A percentile compares a stretch with the other conserved stretches of the same genome.
These are phyloP conservation scores for Calephelis virginiensis DNA, from an alignment of 1,140 invertebrate genomes.

Conservation along the genomic window DNA sequence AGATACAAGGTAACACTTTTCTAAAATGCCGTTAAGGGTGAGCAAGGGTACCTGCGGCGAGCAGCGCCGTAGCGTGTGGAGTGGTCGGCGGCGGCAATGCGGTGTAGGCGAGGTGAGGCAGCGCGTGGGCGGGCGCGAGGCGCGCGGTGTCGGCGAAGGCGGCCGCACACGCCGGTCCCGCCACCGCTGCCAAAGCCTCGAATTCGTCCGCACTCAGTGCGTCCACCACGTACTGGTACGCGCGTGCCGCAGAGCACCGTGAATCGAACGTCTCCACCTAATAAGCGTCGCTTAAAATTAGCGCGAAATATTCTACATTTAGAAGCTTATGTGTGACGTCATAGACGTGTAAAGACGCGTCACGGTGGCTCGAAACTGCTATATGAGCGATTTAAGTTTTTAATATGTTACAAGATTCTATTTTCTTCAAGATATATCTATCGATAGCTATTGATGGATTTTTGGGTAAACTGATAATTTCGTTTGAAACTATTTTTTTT, in stretches of 20 bases:
- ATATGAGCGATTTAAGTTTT: too few species aligned
- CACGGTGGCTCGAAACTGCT: too few species aligned
- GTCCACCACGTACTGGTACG: slow-evolving; percentile 50
- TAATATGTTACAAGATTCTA: too few species aligned
- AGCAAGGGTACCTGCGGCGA: neutral
- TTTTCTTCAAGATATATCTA: too few species aligned
- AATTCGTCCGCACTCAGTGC: slow-evolving; percentile 48
- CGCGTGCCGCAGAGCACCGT: slow-evolving; percentile 44
- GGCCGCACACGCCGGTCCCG: slow-evolving; percentile 57
- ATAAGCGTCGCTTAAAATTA: slow-evolving; percentile 19
- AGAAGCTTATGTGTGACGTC: too few species aligned
- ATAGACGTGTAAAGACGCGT: too few species aligned
- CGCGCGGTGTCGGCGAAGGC: slow-evolving; percentile 54
- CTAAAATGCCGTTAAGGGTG: neutral
- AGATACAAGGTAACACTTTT: too few species aligned
- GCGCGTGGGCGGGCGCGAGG: slow-evolving; percentile 38
- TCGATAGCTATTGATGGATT: too few species aligned
- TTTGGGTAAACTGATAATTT: too few species aligned
- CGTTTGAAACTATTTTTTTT: too few species aligned
- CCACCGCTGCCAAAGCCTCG: slow-evolving; percentile 49
- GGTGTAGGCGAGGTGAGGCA: slow-evolving; percentile 56
- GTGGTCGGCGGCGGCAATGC: slow-evolving; percentile 40
- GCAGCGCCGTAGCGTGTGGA: slow-evolving; percentile 22
- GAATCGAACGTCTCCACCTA: slow-evolving; percentile 52
- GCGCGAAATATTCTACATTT: too few species aligned